A percentile compares a stretch with the other conserved stretches of the same genome.
Evolutionary conservation across 2,113 vertebrate species (phyloP).

Genomic region (Azemiops feae): DNA sequence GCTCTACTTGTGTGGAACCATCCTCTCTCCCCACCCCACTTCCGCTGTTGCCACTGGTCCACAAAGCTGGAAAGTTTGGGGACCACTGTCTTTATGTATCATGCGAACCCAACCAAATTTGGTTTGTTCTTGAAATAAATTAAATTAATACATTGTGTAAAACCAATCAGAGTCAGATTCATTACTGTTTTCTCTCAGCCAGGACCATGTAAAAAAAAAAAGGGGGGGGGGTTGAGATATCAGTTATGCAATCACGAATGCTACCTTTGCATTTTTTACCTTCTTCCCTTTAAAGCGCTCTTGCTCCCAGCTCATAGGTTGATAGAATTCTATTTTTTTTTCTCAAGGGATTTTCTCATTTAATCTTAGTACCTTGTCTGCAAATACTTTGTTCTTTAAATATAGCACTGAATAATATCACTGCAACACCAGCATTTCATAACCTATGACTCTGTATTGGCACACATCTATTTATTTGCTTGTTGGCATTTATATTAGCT

Average conservation of each 20-base stretch:
- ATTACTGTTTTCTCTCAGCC: background rate
- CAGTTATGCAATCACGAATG: background rate
- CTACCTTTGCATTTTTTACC: background rate
- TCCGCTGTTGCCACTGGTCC: background rate
- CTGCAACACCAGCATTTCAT: background rate
- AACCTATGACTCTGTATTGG: background rate
- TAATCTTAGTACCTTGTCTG: background rate
- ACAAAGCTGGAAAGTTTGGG: background rate
- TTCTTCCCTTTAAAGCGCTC: background rate
- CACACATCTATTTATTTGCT: background rate
- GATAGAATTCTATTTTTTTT: background rate
- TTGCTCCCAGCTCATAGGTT: background rate
- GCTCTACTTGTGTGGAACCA: too few species aligned
- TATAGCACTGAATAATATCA: background rate
- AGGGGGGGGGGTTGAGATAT: too few species aligned
- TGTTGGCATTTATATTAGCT: background rate
- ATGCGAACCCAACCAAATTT: background rate
- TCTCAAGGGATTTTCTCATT: background rate
- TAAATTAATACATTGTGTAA: background rate
- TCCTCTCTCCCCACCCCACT: background rate
- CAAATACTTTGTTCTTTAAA: background rate
- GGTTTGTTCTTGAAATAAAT: background rate
- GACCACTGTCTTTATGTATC: background rate
- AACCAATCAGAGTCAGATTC: background rate
- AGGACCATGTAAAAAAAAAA: background rate